A percentile compares a stretch with the other conserved stretches of the same genome.
Evolutionary conservation across 2,113 vertebrate species (phyloP).

Genomic region (Cinclus mexicanus): DNA sequence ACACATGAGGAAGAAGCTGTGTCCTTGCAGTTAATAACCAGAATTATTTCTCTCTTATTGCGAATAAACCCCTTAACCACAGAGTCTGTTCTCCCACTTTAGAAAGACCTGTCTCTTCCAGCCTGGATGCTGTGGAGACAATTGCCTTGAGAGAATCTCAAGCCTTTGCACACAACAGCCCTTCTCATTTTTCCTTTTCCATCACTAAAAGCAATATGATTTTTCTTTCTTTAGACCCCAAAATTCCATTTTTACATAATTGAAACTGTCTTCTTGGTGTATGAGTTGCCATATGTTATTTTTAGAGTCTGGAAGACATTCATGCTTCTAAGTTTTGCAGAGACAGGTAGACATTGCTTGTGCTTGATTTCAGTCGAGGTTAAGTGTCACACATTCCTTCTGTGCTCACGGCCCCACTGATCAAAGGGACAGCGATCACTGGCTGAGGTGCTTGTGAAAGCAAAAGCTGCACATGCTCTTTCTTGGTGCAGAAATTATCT

Average conservation of each 20-base stretch:
- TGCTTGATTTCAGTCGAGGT: background rate
- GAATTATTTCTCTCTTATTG: background rate
- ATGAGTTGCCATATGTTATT: background rate
- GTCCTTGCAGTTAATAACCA: constrained; percentile 12
- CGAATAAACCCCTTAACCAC: background rate
- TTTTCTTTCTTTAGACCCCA: background rate
- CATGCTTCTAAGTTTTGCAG: background rate
- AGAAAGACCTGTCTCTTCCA: background rate
- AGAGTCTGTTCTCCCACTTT: background rate
- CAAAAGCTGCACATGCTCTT: background rate
- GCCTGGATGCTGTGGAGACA: background rate
- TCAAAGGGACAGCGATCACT: background rate
- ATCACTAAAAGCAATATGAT: background rate
- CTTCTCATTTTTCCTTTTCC: background rate
- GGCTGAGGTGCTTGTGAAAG: background rate
- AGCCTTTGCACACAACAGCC: background rate
- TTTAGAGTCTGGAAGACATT: background rate
- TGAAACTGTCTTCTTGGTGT: background rate
- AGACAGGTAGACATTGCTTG: background rate
- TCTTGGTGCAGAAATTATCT: constrained; percentile 7
- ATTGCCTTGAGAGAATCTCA: background rate
- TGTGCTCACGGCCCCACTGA: background rate
- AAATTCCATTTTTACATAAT: background rate
- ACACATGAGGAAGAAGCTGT: background rate
- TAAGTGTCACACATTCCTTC: background rate